These are phyloP conservation scores for Austrolebias charrua DNA, from an alignment of 2,797 vertebrate genomes.

Conservation along the genomic window DNA sequence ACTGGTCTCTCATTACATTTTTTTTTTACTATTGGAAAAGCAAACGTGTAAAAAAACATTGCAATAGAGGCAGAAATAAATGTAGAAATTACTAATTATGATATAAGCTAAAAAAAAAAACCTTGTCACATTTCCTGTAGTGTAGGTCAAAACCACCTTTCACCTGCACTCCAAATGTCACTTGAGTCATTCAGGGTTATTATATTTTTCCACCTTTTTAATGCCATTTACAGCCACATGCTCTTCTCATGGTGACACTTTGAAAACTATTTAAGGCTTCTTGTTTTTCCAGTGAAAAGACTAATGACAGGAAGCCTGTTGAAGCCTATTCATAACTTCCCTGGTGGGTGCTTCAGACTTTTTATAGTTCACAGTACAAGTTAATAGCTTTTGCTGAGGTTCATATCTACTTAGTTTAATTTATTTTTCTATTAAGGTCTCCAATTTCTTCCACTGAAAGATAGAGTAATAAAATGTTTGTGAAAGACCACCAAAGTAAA, in stretches of 20 bases:
- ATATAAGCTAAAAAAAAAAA: not conserved
- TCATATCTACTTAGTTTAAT: not conserved
- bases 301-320: constrained; percentile 1
- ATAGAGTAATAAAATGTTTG: not conserved
- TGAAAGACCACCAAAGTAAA: not conserved
- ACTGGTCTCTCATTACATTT: no score
- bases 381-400: constrained; percentile 3
- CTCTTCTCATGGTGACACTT: not conserved
- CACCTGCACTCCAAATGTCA: not conserved
- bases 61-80: not conserved
- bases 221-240: not conserved
- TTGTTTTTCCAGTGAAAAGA: constrained; percentile 8
- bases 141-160: not conserved
- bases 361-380: constrained; percentile 3
- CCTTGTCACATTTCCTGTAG: not conserved
- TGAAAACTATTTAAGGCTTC: not conserved
- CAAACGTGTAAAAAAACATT: not conserved
- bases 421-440: not conserved
- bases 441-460: not conserved
- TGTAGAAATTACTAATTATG: not conserved
- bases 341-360: not conserved
- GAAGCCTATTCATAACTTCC: constrained; percentile 1
- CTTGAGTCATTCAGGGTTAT: not conserved
- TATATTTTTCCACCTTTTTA: not conserved
- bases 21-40: not conserved